Evolutionary conservation across 2,888 invertebrate species (phyloP).

Genomic region (Petrolisthes manimaculis): DNA sequence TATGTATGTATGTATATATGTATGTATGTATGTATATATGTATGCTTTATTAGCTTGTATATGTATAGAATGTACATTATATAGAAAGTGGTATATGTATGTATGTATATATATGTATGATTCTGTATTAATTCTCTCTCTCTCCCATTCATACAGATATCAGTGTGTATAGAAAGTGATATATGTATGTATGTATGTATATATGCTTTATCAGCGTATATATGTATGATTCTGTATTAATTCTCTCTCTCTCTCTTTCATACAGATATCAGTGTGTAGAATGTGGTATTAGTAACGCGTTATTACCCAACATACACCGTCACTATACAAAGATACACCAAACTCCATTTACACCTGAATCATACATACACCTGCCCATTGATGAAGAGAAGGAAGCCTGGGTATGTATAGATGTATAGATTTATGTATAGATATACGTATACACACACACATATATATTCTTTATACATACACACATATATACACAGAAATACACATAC

Average conservation of each 20-base stretch:
- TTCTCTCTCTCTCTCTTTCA: neutral
- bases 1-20: constrained; percentile 51
- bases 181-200: constrained; percentile 48
- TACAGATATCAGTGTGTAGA: constrained; percentile 62
- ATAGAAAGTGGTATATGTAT: no score
- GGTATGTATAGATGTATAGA: constrained; percentile 48
- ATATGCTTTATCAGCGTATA: neutral
- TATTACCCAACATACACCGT: constrained; percentile 55
- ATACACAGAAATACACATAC: no score
- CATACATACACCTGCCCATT: constrained; percentile 56
- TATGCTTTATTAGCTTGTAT: no score
- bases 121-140: no score
- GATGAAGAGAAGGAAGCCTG: constrained; percentile 62
- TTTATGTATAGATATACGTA: neutral
- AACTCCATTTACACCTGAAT: constrained; percentile 47
- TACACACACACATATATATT: neutral
- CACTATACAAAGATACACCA: constrained; percentile 63
- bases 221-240: neutral
- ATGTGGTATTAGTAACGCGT: constrained; percentile 57
- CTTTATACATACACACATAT: no score
- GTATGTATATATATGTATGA: neutral
- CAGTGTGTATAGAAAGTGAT: constrained; percentile 61
- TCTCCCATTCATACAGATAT: constrained; percentile 46
- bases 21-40: neutral
- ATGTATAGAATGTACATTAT: no score